Base-by-base conservation (phyloP, 1,140 invertebrate genomes). In the Zaprionus tsacasi region DNA sequence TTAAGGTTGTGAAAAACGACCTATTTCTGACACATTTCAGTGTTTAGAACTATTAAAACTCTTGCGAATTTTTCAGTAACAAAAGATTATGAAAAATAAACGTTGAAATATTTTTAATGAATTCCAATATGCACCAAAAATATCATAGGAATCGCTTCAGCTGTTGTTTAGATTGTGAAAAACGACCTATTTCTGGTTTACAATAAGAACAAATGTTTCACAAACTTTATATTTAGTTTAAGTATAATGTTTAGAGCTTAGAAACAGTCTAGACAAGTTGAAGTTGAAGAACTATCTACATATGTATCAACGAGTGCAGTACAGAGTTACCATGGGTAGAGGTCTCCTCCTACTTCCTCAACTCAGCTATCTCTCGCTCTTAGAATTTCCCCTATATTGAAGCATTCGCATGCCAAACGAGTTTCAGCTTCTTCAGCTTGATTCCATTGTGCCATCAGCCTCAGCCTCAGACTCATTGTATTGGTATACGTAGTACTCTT, bases 331-430 rank as follows among this genome's bases (percentile, higher is more conserved):
- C 11, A 25, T 11, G 17, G 3, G 5, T 17, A 27, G n/a, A 15
- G 17, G 11, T 35, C 7, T 35, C 4, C 4, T 35, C 6, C 33
- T 35, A 35, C 6, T 7, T 35, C 33, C 33, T 59, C 54, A 35
- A 35, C 27, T 74, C 36, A 43, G 13, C 38, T 56, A 36, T 74
- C 55, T 35, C n/a, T 60, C 38, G 1, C 27, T 2, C 43, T 43
- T 45, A n/a, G 7, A 45, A 45, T 45, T 5, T 45, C 0, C 7
- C n/a, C 7, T 21, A 10, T 17, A 7, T 35, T 36, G 12, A 6
- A 35, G 35, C 15, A 52, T 59, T 66, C 25, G 25, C 35, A 45
- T 57, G 55, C 36, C 52, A 17, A 17, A 40, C 12, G 52, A 25
- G 36, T 13, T 50, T 61, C 40, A 55, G 13, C n/a, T 68, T 8